A percentile compares a stretch with the other conserved stretches of the same genome.
phyloP scores from a whole-genome alignment of 2,888 invertebrate species.

The Megastigmus dorsalis region DNA sequence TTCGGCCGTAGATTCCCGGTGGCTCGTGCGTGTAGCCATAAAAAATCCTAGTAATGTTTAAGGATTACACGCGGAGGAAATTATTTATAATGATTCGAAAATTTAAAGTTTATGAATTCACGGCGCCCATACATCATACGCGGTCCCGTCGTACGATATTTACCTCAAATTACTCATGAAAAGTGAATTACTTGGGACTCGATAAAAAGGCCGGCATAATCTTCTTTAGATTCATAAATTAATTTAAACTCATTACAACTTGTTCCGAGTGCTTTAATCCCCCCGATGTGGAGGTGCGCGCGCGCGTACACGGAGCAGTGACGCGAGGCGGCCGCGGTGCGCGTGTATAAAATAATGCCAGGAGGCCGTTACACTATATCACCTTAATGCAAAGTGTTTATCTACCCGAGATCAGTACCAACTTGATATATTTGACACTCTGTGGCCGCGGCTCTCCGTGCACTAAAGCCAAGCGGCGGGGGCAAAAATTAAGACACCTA shows the following conservation, averaged over 20 bases:
- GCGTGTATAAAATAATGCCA: slow-evolving; percentile 45
- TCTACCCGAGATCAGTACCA: not conserved
- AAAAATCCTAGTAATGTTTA: not conserved
- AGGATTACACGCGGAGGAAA: not conserved
- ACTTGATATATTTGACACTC: slow-evolving; percentile 39
- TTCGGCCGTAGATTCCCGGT: too few species aligned
- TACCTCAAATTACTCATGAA: not conserved
- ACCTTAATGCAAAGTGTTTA: slow-evolving; percentile 32
- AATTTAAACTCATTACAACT: slow-evolving; percentile 44
- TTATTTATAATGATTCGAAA: slow-evolving; percentile 20
- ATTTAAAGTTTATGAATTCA: slow-evolving; percentile 7
- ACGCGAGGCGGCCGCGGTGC: too few species aligned
- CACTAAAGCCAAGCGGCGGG: not conserved
- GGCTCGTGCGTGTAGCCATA: not conserved
- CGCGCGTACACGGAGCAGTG: too few species aligned
- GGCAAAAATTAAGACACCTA: slow-evolving; percentile 10
- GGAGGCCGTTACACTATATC: slow-evolving; percentile 35
- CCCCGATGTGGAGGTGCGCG: not conserved
- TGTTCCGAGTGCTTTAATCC: slow-evolving; percentile 7
- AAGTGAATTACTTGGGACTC: slow-evolving; percentile 29
- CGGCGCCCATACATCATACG: not conserved
- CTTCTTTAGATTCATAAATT: slow-evolving; percentile 42
- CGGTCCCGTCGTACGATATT: not conserved
- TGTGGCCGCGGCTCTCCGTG: too few species aligned
- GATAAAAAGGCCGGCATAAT: slow-evolving; percentile 31